phyloP scores from a whole-genome alignment of 2,113 vertebrate species.

The Cavia porcellus region DNA sequence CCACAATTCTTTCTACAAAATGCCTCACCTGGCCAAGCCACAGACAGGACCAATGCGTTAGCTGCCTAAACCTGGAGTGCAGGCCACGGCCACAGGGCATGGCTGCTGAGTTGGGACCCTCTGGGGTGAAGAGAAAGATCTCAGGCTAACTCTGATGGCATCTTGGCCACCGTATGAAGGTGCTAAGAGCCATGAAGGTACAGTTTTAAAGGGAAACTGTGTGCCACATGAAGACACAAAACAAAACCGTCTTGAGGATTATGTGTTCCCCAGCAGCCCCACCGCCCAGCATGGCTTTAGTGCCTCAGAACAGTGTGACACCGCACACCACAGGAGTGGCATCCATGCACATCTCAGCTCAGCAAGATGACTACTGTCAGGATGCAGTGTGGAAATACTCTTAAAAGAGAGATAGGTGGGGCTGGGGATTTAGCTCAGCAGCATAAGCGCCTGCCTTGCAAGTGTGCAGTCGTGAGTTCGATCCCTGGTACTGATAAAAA shows the following conservation, averaged over 20 bases:
- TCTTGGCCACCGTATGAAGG: neutral
- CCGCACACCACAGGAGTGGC: neutral
- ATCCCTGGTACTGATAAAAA: no score
- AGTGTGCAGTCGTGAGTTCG: no score
- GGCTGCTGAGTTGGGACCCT: neutral
- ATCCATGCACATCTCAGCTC: neutral
- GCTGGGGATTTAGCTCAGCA: no score
- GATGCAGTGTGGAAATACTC: neutral
- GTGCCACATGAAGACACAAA: neutral
- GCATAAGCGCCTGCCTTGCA: no score
- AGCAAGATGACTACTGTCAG: neutral
- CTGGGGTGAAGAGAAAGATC: neutral
- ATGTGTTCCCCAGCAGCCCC: neutral
- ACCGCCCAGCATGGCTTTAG: neutral
- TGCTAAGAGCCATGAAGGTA: neutral
- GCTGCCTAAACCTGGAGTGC: neutral
- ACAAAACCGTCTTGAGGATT: neutral
- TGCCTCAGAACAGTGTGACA: neutral
- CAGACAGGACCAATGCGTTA: neutral
- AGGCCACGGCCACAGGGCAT: neutral
- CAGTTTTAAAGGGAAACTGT: neutral
- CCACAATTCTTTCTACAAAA: neutral
- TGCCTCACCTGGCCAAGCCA: neutral
- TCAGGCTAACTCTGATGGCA: neutral
- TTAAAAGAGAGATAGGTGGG: neutral